Conservation (phyloP, 2,797 vertebrate species). For the Amblyraja radiata region DNA sequence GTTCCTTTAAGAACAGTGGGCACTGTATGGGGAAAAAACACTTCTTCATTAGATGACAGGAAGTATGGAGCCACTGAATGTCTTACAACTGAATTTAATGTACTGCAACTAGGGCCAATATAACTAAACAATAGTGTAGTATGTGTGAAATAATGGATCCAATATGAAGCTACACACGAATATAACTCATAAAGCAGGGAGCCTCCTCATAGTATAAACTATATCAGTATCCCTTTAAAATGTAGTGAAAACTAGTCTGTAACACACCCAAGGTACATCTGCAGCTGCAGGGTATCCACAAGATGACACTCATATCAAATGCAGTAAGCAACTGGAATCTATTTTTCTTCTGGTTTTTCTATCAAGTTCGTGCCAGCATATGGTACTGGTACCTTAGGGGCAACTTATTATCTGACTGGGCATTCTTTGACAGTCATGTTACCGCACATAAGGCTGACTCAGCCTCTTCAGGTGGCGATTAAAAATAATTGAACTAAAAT, state of each 20-base stretch:
- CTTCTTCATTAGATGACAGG: background rate
- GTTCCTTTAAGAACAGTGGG: background rate
- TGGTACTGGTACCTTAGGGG: background rate
- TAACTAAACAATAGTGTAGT: background rate
- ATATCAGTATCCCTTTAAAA: background rate
- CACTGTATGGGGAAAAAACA: background rate
- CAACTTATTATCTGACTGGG: background rate
- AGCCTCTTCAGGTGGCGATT: background rate
- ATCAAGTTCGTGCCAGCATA: background rate
- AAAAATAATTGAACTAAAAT: background rate
- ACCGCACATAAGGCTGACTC: background rate
- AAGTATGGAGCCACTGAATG: background rate
- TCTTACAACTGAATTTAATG: background rate
- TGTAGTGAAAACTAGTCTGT: background rate
- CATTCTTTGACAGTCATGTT: background rate
- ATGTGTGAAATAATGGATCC: background rate
- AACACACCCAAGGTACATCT: background rate
- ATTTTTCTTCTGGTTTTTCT: background rate
- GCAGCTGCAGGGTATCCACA: background rate
- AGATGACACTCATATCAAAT: background rate
- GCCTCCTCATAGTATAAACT: background rate
- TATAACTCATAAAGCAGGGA: background rate
- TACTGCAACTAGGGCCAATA: background rate
- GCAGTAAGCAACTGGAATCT: background rate
- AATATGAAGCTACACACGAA: background rate